phyloP scores from a whole-genome alignment of 2,797 vertebrate genomes.

The Bradypodion ventrale region DNA sequence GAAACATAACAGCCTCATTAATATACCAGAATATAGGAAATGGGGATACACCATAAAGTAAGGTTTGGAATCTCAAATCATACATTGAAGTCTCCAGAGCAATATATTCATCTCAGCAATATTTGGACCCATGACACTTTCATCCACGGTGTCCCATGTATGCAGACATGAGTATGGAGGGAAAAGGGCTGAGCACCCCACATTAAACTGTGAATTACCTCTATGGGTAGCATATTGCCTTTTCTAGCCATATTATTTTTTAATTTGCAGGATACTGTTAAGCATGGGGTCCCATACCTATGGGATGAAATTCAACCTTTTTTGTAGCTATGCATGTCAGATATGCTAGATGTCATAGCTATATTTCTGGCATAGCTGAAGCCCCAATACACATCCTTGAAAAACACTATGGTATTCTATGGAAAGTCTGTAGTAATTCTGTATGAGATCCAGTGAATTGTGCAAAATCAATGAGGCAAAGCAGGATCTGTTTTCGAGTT shows the following conservation, averaged over 20 bases:
- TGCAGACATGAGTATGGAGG: not conserved
- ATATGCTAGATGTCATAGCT: not conserved
- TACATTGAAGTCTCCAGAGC: too few species aligned
- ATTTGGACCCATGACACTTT: not conserved
- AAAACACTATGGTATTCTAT: not conserved
- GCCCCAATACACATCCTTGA: not conserved
- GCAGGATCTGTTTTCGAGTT: not conserved
- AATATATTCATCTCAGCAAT: too few species aligned
- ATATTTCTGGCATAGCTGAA: not conserved
- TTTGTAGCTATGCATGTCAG: not conserved
- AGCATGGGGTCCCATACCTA: not conserved
- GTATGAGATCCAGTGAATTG: not conserved
- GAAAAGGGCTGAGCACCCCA: not conserved
- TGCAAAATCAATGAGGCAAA: not conserved
- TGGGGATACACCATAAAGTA: too few species aligned
- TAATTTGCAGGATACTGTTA: not conserved
- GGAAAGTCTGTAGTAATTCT: not conserved
- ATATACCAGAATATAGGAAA: too few species aligned
- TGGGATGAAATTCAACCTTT: not conserved
- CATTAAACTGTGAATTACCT: not conserved
- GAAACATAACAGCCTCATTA: too few species aligned
- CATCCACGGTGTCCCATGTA: not conserved
- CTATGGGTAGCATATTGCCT: not conserved
- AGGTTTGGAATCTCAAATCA: too few species aligned
- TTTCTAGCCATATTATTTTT: not conserved